These are phyloP conservation scores for Lysandra bellargus DNA, from an alignment of 2,888 invertebrate genomes.

Conservation along the genomic window DNA sequence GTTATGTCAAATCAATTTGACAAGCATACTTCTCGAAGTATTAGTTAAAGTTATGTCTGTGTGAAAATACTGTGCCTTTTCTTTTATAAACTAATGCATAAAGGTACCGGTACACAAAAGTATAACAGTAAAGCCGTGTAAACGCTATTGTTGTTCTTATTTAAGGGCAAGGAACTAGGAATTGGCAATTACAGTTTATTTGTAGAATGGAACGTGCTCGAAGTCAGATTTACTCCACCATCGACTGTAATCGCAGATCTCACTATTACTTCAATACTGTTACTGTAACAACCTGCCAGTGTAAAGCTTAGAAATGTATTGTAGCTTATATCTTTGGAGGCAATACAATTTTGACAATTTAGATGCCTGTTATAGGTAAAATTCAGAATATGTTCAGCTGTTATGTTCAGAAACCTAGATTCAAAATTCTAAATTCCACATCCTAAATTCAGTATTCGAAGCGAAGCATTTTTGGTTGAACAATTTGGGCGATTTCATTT, in stretches of 20 bases:
- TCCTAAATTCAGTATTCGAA: no score
- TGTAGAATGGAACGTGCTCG: slow-evolving; percentile 56
- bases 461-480: no score
- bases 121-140: background rate
- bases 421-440: no score
- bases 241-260: slow-evolving; percentile 24
- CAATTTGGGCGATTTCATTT: background rate
- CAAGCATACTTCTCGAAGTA: no score
- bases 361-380: no score
- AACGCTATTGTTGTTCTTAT: slow-evolving; percentile 38
- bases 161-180: slow-evolving; percentile 51
- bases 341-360: no score
- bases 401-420: no score
- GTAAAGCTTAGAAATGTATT: background rate
- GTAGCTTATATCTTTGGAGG: background rate
- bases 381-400: no score
- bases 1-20: no score
- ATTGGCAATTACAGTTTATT: slow-evolving; percentile 53
- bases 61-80: no score
- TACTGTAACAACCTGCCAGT: background rate
- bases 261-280: slow-evolving; percentile 1
- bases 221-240: slow-evolving; percentile 51
- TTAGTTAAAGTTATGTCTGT: no score
- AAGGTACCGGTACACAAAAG: background rate
- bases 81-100: no score